Base-by-base conservation (phyloP, 2,888 invertebrate genomes). In the Netelia melanura region DNA sequence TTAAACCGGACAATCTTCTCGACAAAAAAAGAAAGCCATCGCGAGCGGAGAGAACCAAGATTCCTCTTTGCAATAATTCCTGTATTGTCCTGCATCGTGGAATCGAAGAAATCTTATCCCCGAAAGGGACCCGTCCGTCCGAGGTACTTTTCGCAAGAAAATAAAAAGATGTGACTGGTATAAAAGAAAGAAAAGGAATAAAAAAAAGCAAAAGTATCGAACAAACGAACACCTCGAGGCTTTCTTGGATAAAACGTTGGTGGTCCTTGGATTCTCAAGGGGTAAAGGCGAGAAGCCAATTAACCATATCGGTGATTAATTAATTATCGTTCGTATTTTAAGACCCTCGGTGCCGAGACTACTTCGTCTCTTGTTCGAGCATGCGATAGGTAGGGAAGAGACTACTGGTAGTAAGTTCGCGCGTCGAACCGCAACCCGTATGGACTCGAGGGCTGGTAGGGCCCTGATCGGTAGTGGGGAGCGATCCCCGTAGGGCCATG, bases 231-330 rank as follows among this genome's bases (percentile, higher is more conserved):
- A 61, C 17, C 25, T 43, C 17, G 61, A 61, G 48, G 14, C 2
- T 10, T 48, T 30, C 30, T 5, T 48, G 48, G 48, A 10, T 48
- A 14, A 48, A 70, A 23, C 71, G 38, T 68, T 21, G 65, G 52
- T 30, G 54, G 71, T 74, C 56, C 54, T 17, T 5, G 9, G 30
- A 21, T n/a, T n/a, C 8, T 21, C 3, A 43, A 43, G 25, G 44
- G 21, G 23, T 11, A 11, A 25, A 67, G 71, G 79, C 67, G 82
- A 72, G 67, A 76, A 79, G 71, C 82, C 25, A 82, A 85, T 85
- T 85, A 82, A 85, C 78, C 75, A 78, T 82, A 79, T 79, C 71
- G n/a, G 79, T 62, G 65, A 85, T 85, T 82, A 85, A 82, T 77
- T 82, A 82, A 85, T 85, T 85, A 79, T 61, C 82, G 61, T 17